Conservation (phyloP, 1,140 invertebrate genomes). For the Araneus ventricosus region DNA sequence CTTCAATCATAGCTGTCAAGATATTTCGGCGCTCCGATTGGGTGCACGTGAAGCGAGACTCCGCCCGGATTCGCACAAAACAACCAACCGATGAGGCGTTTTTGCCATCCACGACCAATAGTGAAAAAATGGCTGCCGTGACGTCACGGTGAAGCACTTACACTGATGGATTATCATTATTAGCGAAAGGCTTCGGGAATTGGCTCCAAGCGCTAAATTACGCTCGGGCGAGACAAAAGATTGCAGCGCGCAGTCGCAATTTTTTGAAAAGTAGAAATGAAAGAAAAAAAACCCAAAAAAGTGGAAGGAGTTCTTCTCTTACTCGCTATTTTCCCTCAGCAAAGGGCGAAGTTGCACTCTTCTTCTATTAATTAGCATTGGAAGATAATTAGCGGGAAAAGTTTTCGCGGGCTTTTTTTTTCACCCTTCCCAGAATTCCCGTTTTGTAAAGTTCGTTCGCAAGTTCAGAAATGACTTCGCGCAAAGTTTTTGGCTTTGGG, state of each 20-base stretch:
- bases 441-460: slow-evolving; percentile 72
- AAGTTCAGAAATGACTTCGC: slow-evolving; percentile 60
- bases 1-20: slow-evolving; percentile 75
- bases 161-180: slow-evolving; percentile 76
- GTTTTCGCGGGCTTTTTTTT: slow-evolving; percentile 43
- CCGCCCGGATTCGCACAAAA: slow-evolving; percentile 62
- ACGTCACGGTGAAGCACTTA: slow-evolving; percentile 71
- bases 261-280: slow-evolving; percentile 47
- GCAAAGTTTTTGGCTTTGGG: slow-evolving; percentile 14
- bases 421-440: not conserved
- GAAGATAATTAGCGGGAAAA: slow-evolving; percentile 73
- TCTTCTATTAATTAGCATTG: slow-evolving; percentile 73
- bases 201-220: slow-evolving; percentile 70
- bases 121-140: slow-evolving; percentile 72
- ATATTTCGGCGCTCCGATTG: slow-evolving; percentile 47
- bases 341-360: slow-evolving; percentile 53
- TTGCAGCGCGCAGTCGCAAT: slow-evolving; percentile 44
- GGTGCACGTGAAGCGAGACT: not conserved
- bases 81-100: slow-evolving; percentile 72
- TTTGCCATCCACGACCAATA: slow-evolving; percentile 71
- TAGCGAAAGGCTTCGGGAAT: slow-evolving; percentile 65
- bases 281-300: not conserved
- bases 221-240: slow-evolving; percentile 61
- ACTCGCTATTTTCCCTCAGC: slow-evolving; percentile 33
- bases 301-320: slow-evolving; percentile 8